These are phyloP conservation scores for Murina feae DNA, from an alignment of 2,113 vertebrate species.

Conservation along the genomic window DNA sequence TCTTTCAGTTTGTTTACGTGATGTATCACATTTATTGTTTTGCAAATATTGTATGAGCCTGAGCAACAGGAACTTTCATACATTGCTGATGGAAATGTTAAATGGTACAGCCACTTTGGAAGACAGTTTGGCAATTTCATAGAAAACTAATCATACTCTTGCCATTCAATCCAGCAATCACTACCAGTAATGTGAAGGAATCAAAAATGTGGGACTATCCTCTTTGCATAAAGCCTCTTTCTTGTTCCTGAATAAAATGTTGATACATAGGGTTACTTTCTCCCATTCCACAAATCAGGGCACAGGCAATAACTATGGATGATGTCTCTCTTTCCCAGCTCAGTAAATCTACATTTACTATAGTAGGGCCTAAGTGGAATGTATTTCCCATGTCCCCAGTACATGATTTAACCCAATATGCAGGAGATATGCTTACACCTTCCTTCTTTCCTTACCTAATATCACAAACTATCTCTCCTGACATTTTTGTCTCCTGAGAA, in stretches of 20 bases:
- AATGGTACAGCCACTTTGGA: too few relatives aligned
- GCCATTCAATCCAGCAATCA: background rate
- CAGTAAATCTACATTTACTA: background rate
- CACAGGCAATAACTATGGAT: background rate
- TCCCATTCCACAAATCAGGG: background rate
- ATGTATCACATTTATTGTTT: too few relatives aligned
- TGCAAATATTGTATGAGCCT: too few relatives aligned
- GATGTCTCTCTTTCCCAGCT: background rate
- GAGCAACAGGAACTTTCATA: background rate
- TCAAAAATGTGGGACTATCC: background rate
- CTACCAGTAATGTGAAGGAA: background rate
- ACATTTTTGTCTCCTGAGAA: background rate
- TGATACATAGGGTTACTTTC: background rate
- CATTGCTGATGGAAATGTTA: background rate
- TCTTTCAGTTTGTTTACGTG: too few relatives aligned
- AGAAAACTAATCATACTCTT: too few relatives aligned
- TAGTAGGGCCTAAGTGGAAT: background rate
- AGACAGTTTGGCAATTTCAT: too few relatives aligned
- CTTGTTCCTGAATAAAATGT: background rate
- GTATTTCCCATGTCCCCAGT: background rate
- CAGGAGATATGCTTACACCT: background rate
- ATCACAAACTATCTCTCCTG: background rate
- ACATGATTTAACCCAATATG: background rate
- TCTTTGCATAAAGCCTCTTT: background rate
- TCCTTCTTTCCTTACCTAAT: background rate